Conservation (phyloP, 2,888 invertebrate species). For the Tipula unca region DNA sequence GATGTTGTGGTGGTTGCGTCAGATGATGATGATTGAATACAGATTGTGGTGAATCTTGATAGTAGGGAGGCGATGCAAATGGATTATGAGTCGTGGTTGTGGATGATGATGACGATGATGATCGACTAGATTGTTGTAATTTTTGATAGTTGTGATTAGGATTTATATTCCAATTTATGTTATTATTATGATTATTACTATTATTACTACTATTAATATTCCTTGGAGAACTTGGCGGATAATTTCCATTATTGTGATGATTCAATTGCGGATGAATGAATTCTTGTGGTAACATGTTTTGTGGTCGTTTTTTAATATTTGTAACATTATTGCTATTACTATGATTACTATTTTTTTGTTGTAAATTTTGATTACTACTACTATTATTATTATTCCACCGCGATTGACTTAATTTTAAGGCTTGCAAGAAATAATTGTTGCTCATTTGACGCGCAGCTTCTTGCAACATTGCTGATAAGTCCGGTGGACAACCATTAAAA, state of each 20-base stretch:
- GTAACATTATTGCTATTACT: not conserved
- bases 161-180: not conserved
- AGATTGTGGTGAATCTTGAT: not conserved
- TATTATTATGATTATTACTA: not conserved
- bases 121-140: constrained; percentile 16
- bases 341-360: not conserved
- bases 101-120: not conserved
- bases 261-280: constrained; percentile 14
- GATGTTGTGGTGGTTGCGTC: constrained; percentile 22
- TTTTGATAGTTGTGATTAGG: constrained; percentile 14
- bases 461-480: constrained; percentile 53
- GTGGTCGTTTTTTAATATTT: not conserved
- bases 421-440: constrained; percentile 37
- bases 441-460: constrained; percentile 50
- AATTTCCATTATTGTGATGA: constrained; percentile 14
- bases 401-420: constrained; percentile 32
- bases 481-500: constrained; percentile 15
- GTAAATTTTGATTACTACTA: constrained; percentile 14
- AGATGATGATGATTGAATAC: not conserved
- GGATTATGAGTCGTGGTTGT: not conserved
- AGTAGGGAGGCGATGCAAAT: constrained; percentile 17
- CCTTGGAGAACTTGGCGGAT: not conserved
- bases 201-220: not conserved
- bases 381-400: not conserved
- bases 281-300: constrained; percentile 14